Evolutionary conservation across 2,797 vertebrate genomes (phyloP).

Genomic region (Sebastes melanostomus): DNA sequence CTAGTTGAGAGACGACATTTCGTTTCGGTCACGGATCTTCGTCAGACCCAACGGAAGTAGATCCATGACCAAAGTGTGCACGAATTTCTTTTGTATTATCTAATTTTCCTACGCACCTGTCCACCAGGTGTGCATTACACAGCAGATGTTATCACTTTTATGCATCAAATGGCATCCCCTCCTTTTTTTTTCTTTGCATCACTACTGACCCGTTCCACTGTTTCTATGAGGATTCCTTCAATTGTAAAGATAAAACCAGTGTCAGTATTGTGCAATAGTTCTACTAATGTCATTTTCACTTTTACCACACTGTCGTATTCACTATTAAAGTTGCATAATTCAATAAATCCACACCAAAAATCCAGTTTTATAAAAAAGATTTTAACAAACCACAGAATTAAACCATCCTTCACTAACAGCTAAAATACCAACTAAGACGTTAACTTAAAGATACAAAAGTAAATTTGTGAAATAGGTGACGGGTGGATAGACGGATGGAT

Average conservation of each 20-base stretch:
- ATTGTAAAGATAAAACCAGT: not conserved
- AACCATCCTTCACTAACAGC: not conserved
- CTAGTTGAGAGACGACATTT: not conserved
- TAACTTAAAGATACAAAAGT: not conserved
- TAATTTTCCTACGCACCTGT: not conserved
- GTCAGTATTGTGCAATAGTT: not conserved
- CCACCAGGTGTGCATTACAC: not conserved
- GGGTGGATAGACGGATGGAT: not conserved
- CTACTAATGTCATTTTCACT: not conserved
- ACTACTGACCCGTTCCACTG: not conserved
- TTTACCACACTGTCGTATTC: not conserved
- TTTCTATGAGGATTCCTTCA: not conserved
- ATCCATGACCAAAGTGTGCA: not conserved
- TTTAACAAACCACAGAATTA: not conserved
- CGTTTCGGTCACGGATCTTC: accelerated
- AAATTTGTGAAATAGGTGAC: not conserved
- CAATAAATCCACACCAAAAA: not conserved
- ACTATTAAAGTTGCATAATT: not conserved
- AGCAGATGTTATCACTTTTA: not conserved
- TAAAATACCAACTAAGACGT: not conserved
- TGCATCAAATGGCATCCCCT: not conserved
- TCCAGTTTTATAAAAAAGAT: not conserved
- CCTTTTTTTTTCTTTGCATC: not conserved
- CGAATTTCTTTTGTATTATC: not conserved
- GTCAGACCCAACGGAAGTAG: not conserved